These are phyloP conservation scores for Lepidochrysops patricia DNA, from an alignment of 2,888 invertebrate genomes.

Conservation along the genomic window DNA sequence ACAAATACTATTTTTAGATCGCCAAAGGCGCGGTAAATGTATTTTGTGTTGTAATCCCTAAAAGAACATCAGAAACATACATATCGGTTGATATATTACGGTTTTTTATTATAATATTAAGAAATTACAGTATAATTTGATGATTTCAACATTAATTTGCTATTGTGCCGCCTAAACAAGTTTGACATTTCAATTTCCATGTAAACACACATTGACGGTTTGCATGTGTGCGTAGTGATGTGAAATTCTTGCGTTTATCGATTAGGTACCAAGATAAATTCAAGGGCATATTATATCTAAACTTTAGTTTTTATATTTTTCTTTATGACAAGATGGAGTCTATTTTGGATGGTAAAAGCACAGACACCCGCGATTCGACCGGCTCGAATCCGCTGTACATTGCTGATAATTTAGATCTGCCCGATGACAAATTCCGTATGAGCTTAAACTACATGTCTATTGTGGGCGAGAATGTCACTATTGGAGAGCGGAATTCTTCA, in stretches of 20 bases:
- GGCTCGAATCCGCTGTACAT: slow-evolving; percentile 49
- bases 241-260: slow-evolving; percentile 67
- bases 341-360: slow-evolving; percentile 31
- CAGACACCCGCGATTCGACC: slow-evolving; percentile 31
- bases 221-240: slow-evolving; percentile 66
- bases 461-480: slow-evolving; percentile 61
- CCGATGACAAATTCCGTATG: slow-evolving; percentile 60
- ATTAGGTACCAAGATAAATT: slow-evolving; percentile 64
- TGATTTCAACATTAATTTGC: slow-evolving; percentile 9
- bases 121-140: slow-evolving; percentile 24
- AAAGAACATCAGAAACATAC: slow-evolving; percentile 23
- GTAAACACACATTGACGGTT: slow-evolving; percentile 40
- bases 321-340: slow-evolving; percentile 40
- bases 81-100: background rate
- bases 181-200: slow-evolving; percentile 59
- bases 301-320: background rate
- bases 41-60: slow-evolving; percentile 33
- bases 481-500: slow-evolving; percentile 41
- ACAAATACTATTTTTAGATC: slow-evolving; percentile 61
- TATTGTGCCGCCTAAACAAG: slow-evolving; percentile 53
- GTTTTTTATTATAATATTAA: slow-evolving; percentile 24
- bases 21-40: slow-evolving; percentile 45
- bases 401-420: slow-evolving; percentile 47
- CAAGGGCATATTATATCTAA: slow-evolving; percentile 43
- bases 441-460: slow-evolving; percentile 52